Evolutionary conservation across 2,113 vertebrate genomes (phyloP).

Genomic region (Bubo blakistoni): DNA sequence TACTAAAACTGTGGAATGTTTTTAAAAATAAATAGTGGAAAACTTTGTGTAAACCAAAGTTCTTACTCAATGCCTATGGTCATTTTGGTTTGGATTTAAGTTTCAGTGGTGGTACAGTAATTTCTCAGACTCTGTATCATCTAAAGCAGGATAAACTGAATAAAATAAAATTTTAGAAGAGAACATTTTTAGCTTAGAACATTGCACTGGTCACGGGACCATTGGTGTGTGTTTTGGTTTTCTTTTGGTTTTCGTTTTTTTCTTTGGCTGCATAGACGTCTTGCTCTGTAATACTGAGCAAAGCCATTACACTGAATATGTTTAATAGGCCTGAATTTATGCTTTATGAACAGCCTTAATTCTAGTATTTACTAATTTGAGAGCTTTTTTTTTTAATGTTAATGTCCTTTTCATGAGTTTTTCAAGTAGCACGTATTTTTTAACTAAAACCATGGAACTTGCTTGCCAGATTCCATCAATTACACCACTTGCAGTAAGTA

Average conservation of each 20-base stretch:
- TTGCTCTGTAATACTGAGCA: neutral
- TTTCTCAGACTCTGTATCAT: neutral
- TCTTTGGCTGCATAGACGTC: neutral
- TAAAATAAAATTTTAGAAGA: neutral
- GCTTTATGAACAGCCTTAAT: neutral
- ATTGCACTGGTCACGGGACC: neutral
- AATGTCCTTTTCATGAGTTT: neutral
- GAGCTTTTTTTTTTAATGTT: neutral
- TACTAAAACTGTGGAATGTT: neutral
- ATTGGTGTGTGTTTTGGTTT: neutral
- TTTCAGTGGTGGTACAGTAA: neutral
- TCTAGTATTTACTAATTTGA: neutral
- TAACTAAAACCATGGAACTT: neutral
- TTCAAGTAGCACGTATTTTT: neutral
- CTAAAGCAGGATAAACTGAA: neutral
- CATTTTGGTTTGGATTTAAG: neutral
- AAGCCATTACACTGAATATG: neutral
- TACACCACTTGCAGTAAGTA: neutral
- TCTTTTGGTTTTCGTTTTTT: neutral
- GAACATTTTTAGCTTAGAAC: neutral
- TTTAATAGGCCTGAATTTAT: neutral
- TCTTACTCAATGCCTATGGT: neutral
- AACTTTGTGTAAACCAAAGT: neutral
- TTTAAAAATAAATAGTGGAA: constrained; percentile 15
- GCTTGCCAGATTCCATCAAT: neutral